Evolutionary conservation across 1,140 invertebrate genomes (phyloP).

Genomic region (Penaeus japonicus): DNA sequence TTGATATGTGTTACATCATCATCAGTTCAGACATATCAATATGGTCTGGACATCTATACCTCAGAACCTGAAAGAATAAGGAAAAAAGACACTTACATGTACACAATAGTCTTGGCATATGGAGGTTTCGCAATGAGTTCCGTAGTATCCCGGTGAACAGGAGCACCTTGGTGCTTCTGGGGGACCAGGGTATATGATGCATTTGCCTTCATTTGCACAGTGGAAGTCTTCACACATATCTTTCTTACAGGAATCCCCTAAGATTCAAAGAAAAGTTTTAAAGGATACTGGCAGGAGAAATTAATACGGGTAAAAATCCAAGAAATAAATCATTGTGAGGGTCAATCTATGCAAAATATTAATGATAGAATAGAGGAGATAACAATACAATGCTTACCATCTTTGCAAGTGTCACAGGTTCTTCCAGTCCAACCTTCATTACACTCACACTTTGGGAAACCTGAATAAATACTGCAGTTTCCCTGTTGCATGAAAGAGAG

Average conservation of each 20-base stretch:
- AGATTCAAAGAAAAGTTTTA: not conserved
- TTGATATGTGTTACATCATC: too few species aligned
- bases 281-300: not conserved
- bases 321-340: too few species aligned
- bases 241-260: not conserved
- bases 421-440: slow-evolving; percentile 34
- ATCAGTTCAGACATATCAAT: too few species aligned
- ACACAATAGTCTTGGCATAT: slow-evolving; percentile 9
- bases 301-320: too few species aligned
- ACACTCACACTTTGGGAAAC: slow-evolving; percentile 18
- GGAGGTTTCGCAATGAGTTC: not conserved
- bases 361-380: too few species aligned
- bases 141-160: slow-evolving; percentile 36
- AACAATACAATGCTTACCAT: slow-evolving; percentile 13
- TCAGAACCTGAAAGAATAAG: not conserved
- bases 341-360: too few species aligned
- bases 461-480: not conserved
- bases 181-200: not conserved
- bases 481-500: slow-evolving; percentile 1
- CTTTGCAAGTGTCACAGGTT: slow-evolving; percentile 24
- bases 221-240: not conserved
- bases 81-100: slow-evolving; percentile 19
- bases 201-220: slow-evolving; percentile 29
- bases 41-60: too few species aligned
- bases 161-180: not conserved